Base-by-base conservation (phyloP, 2,888 invertebrate species). In the Thecophora atra region DNA sequence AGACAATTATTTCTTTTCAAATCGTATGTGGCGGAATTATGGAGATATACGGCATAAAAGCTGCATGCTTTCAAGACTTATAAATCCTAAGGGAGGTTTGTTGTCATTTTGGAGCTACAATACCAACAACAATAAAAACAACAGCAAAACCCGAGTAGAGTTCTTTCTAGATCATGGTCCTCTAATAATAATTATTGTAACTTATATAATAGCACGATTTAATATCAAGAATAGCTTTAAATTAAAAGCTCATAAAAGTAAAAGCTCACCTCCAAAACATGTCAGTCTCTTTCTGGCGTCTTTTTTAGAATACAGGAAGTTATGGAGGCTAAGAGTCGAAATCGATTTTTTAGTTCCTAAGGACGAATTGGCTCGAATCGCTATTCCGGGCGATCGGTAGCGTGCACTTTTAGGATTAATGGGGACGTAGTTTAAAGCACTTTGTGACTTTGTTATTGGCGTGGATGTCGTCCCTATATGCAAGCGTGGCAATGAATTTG, bases 401-500 rank as follows among this genome's bases (percentile, higher is more conserved):
- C 96, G 89, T 56, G 95, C 95, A 68, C 95, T 95, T 83, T 95
- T 95, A 62, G 94, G 95, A 76, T 92, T 89, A 72, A 88, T 88
- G 19, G 67, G 76, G 2, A 78, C 78, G 47, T 78, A 82, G 65
- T 81, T 83, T 2, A 83, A 76, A 76, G 90, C 89, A 79, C 89
- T 91, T 79, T 91, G 90, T 0, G 91, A 90, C 81, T 92, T 91
- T 79, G 91, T 90, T 52, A 81, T 79, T 54, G 86, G 88, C 4
- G 89, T 87, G 79, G 83, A 88, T 79, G 82, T 80, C 4, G 72
- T 77, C 51, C 74, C 73, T 13, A 67, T 72, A n/a, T 66, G 92
- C 63, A 94, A 86, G 17, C 94, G 90, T 0, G 95, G 95, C 52
- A 95, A 85, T 0, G 94, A 94, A 77, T 94, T 94, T 1, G 94